Conservation (phyloP, 2,888 invertebrate species). For the Rotaria magnacalcarata region DNA sequence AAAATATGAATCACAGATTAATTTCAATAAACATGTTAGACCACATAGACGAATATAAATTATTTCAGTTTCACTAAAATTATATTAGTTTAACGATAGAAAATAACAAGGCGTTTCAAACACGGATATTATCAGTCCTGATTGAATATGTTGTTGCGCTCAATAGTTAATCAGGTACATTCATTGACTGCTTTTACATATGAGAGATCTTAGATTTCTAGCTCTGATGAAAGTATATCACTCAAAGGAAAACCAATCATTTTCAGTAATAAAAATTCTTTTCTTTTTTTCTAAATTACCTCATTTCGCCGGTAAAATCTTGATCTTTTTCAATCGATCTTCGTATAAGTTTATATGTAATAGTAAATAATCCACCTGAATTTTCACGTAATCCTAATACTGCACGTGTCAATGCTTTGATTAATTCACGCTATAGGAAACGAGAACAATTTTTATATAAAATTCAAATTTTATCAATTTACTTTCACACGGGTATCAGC, state of each 20-base stretch:
- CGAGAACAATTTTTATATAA: not conserved
- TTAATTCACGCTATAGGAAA: not conserved
- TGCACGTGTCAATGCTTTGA: conserved; percentile 29
- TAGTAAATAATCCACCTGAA: not conserved
- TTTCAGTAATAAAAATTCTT: too few species aligned
- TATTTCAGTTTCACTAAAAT: conserved; percentile 4
- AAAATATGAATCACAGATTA: conserved; percentile 32
- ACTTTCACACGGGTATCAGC: conserved; percentile 23
- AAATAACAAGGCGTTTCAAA: too few species aligned
- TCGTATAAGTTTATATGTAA: conserved; percentile 19
- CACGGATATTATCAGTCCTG: too few species aligned
- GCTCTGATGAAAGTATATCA: too few species aligned
- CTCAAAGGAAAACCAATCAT: too few species aligned
- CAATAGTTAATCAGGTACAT: too few species aligned
- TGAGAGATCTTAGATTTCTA: too few species aligned
- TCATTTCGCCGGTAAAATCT: not conserved
- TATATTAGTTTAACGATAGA: too few species aligned
- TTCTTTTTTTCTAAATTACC: not conserved
- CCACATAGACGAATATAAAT: conserved; percentile 26
- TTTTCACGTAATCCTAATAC: conserved; percentile 23
- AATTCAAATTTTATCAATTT: not conserved
- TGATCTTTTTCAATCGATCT: conserved; percentile 27
- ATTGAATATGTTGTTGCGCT: too few species aligned
- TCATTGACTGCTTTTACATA: too few species aligned
- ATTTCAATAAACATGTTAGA: conserved; percentile 32